Conservation (phyloP, 2,113 vertebrate species). For the Phasianus colchicus region DNA sequence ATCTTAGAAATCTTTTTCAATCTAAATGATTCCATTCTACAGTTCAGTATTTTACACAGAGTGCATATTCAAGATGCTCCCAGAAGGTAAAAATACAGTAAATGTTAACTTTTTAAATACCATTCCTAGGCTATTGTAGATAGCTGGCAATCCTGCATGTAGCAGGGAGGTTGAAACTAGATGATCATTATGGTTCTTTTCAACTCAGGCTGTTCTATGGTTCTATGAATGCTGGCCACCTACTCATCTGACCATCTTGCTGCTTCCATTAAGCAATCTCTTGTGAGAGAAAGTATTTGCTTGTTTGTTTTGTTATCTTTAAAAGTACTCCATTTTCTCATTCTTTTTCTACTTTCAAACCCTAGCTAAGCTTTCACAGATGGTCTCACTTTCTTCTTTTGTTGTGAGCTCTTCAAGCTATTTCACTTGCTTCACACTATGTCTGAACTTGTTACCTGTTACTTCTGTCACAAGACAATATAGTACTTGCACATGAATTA, state of each 20-base stretch:
- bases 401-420: not conserved
- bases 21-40: too few species aligned
- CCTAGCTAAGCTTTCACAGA: too few species aligned
- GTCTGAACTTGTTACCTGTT: not conserved
- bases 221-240: not conserved
- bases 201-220: too few species aligned
- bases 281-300: not conserved
- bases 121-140: not conserved
- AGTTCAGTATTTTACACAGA: not conserved
- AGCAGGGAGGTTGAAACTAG: too few species aligned
- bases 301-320: not conserved
- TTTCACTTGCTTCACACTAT: not conserved
- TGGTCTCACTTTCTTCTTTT: not conserved
- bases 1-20: too few species aligned
- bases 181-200: too few species aligned
- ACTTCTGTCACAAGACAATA: not conserved
- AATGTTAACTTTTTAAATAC: rapidly evolving
- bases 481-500: not conserved
- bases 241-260: not conserved
- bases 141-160: not conserved
- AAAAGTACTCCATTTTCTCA: too few species aligned
- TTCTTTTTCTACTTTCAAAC: not conserved
- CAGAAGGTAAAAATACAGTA: not conserved
- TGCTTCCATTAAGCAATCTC: not conserved
- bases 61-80: not conserved